Conservation (phyloP, 2,113 vertebrate species). For the Telmatochromis sp. region DNA sequence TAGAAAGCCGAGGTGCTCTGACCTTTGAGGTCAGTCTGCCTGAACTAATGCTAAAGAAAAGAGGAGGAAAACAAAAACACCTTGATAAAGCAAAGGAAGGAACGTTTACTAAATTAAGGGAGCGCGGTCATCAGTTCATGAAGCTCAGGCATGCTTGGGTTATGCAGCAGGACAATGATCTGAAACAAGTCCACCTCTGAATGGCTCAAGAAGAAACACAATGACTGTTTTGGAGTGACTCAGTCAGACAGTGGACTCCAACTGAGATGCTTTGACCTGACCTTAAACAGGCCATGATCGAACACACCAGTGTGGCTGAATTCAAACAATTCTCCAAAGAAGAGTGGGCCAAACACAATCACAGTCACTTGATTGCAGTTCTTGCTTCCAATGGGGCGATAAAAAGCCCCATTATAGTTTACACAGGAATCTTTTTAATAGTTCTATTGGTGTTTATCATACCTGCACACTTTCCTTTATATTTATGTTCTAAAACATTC, state of each 20-base stretch:
- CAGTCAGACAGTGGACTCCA: not conserved
- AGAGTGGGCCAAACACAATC: not conserved
- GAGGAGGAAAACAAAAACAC: not conserved
- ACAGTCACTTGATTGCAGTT: not conserved
- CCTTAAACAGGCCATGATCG: rapidly evolving
- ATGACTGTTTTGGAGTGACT: not conserved
- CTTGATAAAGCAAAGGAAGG: not conserved
- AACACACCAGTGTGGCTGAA: not conserved
- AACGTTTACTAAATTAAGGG: not conserved
- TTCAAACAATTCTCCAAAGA: not conserved
- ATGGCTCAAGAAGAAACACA: not conserved
- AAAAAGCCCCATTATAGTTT: not conserved
- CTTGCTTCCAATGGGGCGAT: not conserved
- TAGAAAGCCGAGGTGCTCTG: not conserved
- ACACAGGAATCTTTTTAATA: not conserved
- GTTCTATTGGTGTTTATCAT: not conserved
- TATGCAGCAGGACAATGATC: not conserved
- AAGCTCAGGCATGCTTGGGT: not conserved
- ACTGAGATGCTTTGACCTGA: not conserved
- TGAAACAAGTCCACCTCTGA: not conserved
- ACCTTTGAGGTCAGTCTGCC: not conserved
- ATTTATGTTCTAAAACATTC: not conserved
- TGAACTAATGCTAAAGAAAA: not conserved
- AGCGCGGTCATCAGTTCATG: not conserved
- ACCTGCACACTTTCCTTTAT: not conserved